Evolutionary conservation across 53 echinoderm and acorn worm genomes (phyloP), one percentile per base, ranked within the genome.

Genomic region (Actinopyga echinites): DNA sequence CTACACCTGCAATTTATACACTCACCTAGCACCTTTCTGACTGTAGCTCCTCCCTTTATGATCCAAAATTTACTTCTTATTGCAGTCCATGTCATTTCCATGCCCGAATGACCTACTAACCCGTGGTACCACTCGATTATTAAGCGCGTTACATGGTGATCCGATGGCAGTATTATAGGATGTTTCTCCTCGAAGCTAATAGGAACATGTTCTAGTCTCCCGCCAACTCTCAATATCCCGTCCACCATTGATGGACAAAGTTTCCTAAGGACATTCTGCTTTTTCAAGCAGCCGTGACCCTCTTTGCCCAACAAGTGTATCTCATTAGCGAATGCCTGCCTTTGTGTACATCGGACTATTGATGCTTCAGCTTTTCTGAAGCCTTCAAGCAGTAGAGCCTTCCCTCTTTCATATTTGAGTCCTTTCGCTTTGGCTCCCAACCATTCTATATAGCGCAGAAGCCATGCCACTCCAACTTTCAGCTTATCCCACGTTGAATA

Each of bases 401-500:
- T 78, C 25, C 11, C 78, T 3, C 8, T 36, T 4, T 71, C 20
- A 1, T 35, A 40, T 5, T 40, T 35, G 2, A 21, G 20, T 15
- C 78, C 57, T 31, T 34, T 33, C 28, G 22, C 69, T 22, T 61
- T 80, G 31, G 56, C 22, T 0, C 54, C 5, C 32, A 75, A 30
- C 23, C 23, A 86, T n/a, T 32, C 21, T 22, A 32, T 82, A 20
- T 64, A 83, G 3, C 86, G 63, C 15, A 86, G 86, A 29, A 90
- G 7, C 90, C 90, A 90, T 1, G 86, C 90, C 8, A 90, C 74
- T 6, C 42, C 65, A 12, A 21, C 64, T 24, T 57, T 75, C 25
- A 79, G 45, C 17, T 69, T 15, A 60, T 57, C 64, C 89, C 79
- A 89, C 33, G 89, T 40, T 20, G 89, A 89, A 42, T 85, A 89